Conservation (phyloP, 2,888 invertebrate genomes). For the Dynastes maya region DNA sequence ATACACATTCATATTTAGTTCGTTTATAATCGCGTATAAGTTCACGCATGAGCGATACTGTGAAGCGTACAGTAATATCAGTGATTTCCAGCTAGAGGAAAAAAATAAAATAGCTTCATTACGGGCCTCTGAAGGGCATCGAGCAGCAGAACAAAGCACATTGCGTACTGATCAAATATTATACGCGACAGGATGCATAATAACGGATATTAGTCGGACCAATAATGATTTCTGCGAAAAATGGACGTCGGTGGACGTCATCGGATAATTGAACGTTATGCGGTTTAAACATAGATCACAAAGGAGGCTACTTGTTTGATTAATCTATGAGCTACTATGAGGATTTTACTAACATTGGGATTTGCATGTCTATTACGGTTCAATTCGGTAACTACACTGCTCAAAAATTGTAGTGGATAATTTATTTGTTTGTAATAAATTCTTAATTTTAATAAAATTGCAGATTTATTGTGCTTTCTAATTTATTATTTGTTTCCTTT, state of each 20-base stretch:
- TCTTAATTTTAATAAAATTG: too few species aligned
- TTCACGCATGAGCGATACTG: neutral
- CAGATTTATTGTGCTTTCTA: too few species aligned
- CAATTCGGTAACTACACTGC: too few species aligned
- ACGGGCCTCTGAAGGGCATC: constrained; percentile 3
- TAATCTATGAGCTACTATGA: too few species aligned
- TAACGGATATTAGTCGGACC: constrained; percentile 4
- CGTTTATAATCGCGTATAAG: neutral
- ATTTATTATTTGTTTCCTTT: too few species aligned
- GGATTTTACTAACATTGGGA: too few species aligned
- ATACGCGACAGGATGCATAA: constrained; percentile 27
- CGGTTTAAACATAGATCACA: neutral
- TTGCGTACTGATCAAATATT: constrained; percentile 19
- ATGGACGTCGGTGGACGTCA: neutral
- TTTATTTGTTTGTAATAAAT: too few species aligned
- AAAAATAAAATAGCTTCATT: constrained; percentile 17
- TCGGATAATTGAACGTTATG: neutral
- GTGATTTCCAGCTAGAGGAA: constrained; percentile 14
- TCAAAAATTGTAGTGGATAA: too few species aligned
- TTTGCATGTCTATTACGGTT: too few species aligned
- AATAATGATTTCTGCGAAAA: constrained; percentile 20
- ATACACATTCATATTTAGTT: constrained; percentile 4
- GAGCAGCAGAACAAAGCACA: constrained; percentile 6
- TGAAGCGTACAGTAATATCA: constrained; percentile 12
- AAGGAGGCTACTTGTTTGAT: neutral